Evolutionary conservation across 2,888 invertebrate genomes (phyloP).

Genomic region (Caenorhabditis sp.): DNA sequence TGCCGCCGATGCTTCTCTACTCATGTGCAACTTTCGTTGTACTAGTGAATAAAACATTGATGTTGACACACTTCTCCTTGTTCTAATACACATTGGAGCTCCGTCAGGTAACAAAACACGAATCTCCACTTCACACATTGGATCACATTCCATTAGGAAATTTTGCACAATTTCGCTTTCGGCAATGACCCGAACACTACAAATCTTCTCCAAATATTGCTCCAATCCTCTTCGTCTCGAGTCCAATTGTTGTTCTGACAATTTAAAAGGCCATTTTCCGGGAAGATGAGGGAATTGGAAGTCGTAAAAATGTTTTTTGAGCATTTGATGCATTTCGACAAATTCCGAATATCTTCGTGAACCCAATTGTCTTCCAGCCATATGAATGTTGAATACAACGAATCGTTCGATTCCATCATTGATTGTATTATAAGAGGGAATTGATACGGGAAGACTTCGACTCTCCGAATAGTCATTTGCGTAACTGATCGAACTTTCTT

Average conservation of each 20-base stretch:
- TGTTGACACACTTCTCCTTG: slow-evolving; percentile 69
- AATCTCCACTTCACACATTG: slow-evolving; percentile 75
- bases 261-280: slow-evolving; percentile 96
- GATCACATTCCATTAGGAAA: slow-evolving; percentile 66
- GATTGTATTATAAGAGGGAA: slow-evolving; percentile 92
- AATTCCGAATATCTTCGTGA: slow-evolving; percentile 95
- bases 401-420: slow-evolving; percentile 83
- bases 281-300: slow-evolving; percentile 94
- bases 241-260: slow-evolving; percentile 96
- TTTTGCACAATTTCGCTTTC: slow-evolving; percentile 92
- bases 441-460: slow-evolving; percentile 80
- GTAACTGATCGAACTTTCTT: slow-evolving; percentile 46
- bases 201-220: slow-evolving; percentile 96
- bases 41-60: slow-evolving; percentile 41
- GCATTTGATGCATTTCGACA: slow-evolving; percentile 73
- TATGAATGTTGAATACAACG: slow-evolving; percentile 95
- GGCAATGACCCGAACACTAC: slow-evolving; percentile 95
- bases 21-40: slow-evolving; percentile 74
- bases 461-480: slow-evolving; percentile 80
- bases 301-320: slow-evolving; percentile 69
- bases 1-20: slow-evolving; percentile 83
- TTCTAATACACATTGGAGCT: slow-evolving; percentile 76
- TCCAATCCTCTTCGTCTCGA: slow-evolving; percentile 87
- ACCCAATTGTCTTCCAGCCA: slow-evolving; percentile 97
- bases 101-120: slow-evolving; percentile 85